Base-by-base conservation (phyloP, 37 sponge, comb jelly and placozoan genomes). In the Crambe crambe region DNA sequence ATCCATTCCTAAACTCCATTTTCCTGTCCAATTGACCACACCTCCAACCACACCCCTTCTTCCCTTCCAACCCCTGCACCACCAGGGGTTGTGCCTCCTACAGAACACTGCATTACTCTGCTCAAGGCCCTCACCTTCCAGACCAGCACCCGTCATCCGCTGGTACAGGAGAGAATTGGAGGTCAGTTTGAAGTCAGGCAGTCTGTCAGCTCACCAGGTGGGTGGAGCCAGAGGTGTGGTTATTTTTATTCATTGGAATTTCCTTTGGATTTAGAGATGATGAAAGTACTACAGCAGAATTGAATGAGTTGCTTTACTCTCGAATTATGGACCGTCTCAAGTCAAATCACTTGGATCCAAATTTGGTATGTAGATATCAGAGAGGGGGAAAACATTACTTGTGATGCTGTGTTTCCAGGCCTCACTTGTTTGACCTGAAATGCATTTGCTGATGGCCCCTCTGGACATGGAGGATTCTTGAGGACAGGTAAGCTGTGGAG, bases 231-330 rank as follows among this genome's bases (percentile, higher is more conserved):
- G n/a, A n/a, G n/a, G n/a, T n/a, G n/a, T n/a, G n/a, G n/a, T n/a
- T n/a, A n/a, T n/a, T n/a, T n/a, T n/a, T n/a, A n/a, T n/a, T n/a
- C n/a, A n/a, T n/a, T n/a, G n/a, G n/a, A n/a, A n/a, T n/a, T n/a
- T n/a, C n/a, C n/a, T n/a, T n/a, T n/a, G n/a, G n/a, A n/a, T n/a
- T 27, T 44, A 92, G 92, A 58, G 85, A 92, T 77, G 88, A 95
- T 43, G 32, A 27, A 17, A 60, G 30, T 22, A 83, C 92, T 31
- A 92, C 92, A 21, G 71, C 66, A 32, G 82, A 85, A 42, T 74
- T 95, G 70, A 92, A 86, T 42, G 51, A 78, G 51, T 80, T 85
- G 43, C 64, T 95, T 21, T 38, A 73, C 27, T 30, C 76, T 2
- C 66, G 90, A 0, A 79, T 95, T 22, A 42, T 77, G 68, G 74